phyloP scores from a whole-genome alignment of 1,140 invertebrate species.

The Drosophila mauritiana region DNA sequence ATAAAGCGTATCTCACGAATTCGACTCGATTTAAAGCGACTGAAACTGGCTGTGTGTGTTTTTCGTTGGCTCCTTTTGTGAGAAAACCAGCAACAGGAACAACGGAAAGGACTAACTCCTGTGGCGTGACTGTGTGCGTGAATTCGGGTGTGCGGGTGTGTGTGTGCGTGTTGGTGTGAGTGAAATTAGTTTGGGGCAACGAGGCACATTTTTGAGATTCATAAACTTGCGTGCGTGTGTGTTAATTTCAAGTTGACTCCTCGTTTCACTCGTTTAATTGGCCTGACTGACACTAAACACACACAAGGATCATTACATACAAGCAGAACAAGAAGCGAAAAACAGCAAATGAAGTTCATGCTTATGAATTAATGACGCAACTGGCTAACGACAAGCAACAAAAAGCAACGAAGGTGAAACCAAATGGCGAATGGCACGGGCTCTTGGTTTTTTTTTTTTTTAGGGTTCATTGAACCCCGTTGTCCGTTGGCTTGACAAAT shows the following conservation, averaged over 20 bases:
- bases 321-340: not conserved
- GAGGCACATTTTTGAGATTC: slow-evolving; percentile 76
- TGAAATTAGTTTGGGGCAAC: slow-evolving; percentile 75
- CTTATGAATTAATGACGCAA: slow-evolving; percentile 77
- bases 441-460: not conserved
- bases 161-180: slow-evolving; percentile 14
- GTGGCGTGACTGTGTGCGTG: slow-evolving; percentile 25
- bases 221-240: slow-evolving; percentile 64
- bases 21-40: not conserved
- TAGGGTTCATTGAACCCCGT: slow-evolving; percentile 28
- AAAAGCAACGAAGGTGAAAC: not conserved
- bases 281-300: slow-evolving; percentile 49
- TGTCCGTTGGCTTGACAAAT: slow-evolving; percentile 22
- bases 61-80: slow-evolving; percentile 12
- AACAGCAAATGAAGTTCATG: slow-evolving; percentile 74
- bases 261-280: slow-evolving; percentile 62
- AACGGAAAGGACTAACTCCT: slow-evolving; percentile 33
- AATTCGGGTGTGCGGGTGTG: no score
- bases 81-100: slow-evolving; percentile 31
- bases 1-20: not conserved
- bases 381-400: not conserved
- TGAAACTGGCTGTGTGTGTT: not conserved
- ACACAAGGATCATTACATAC: slow-evolving; percentile 14
- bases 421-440: slow-evolving; percentile 1
- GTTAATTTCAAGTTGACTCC: slow-evolving; percentile 68